A percentile compares a stretch with the other conserved stretches of the same genome.
Evolutionary conservation across 2,888 invertebrate species (phyloP).

Genomic region (Rhaphigaster nebulosa): DNA sequence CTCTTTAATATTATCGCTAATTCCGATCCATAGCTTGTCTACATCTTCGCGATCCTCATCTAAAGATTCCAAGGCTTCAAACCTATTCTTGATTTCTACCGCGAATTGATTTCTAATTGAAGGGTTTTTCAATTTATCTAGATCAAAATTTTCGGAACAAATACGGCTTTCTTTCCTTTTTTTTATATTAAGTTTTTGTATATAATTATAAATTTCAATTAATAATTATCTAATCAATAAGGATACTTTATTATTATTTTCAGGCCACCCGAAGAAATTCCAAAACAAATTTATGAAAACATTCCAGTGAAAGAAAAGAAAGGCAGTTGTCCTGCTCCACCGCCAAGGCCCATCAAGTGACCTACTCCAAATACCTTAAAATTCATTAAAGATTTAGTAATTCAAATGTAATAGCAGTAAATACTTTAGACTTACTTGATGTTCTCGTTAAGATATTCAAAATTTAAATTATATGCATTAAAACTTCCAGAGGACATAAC

Average conservation of each 20-base stretch:
- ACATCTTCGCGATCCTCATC: no score
- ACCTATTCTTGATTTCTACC: no score
- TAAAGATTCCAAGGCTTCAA: no score
- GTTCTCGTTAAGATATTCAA: conserved; percentile 20
- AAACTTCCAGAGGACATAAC: conserved; percentile 2
- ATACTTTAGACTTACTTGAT: conserved; percentile 3
- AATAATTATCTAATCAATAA: neutral
- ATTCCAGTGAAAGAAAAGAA: conserved; percentile 70
- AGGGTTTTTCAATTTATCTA: no score
- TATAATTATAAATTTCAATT: neutral
- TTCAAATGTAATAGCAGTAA: neutral
- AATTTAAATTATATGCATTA: conserved; percentile 4
- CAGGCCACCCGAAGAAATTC: conserved; percentile 72
- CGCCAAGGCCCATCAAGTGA: conserved; percentile 60
- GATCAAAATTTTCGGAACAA: no score
- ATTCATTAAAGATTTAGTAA: conserved; percentile 20
- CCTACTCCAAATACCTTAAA: conserved; percentile 8
- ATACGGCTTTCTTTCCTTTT: no score
- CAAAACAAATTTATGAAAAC: conserved; percentile 72
- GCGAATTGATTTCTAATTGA: no score
- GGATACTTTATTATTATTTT: conserved; percentile 65
- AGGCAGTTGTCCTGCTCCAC: conserved; percentile 62
- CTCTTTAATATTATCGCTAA: no score
- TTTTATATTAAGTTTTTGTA: neutral
- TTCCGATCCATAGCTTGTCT: no score